Evolutionary conservation across 2,113 vertebrate genomes (phyloP).

Genomic region (Apaloderma vittatum): DNA sequence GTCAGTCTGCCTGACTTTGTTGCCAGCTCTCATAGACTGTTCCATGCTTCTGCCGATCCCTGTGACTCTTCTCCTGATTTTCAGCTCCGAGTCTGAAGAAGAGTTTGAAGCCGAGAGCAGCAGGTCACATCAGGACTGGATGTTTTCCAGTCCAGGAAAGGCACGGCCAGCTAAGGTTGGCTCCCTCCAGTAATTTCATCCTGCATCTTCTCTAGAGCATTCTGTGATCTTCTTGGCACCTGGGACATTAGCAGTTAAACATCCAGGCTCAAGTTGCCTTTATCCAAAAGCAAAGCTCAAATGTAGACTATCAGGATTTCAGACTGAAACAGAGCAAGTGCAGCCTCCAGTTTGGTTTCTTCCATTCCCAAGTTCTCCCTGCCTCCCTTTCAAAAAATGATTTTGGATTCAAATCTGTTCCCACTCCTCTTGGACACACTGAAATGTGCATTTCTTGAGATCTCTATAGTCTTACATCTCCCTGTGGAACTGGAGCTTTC

Average conservation of each 20-base stretch:
- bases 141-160: conserved; percentile 21
- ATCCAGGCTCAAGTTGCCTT: neutral
- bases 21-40: neutral
- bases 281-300: neutral
- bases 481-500: neutral
- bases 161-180: neutral
- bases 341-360: neutral
- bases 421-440: neutral
- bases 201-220: neutral
- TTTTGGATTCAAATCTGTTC: neutral
- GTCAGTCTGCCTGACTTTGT: neutral
- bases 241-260: neutral
- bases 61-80: neutral
- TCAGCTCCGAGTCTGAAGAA: neutral
- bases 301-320: neutral
- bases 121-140: conserved; percentile 35
- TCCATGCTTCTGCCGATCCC: neutral
- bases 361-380: neutral
- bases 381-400: neutral
- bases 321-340: neutral
- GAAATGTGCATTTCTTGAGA: neutral
- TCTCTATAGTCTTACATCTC: neutral
- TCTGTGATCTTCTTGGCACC: neutral
- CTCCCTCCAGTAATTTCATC: neutral
- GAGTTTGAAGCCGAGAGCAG: neutral